phyloP scores from a whole-genome alignment of 2,797 vertebrate genomes.

The Rhynchotus rufescens region DNA sequence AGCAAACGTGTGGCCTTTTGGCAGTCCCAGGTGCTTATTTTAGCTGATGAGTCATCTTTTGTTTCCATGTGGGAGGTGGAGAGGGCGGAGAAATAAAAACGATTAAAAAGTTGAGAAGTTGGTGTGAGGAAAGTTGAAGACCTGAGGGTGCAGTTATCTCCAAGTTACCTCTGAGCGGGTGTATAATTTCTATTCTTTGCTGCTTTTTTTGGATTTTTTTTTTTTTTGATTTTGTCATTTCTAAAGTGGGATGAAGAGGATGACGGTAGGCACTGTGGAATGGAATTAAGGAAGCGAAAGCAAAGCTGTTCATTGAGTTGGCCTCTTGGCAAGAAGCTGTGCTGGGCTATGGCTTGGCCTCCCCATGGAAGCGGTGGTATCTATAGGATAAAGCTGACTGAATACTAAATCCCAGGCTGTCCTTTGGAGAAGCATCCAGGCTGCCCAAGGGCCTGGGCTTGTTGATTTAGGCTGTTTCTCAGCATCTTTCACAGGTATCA shows the following conservation, averaged over 20 bases:
- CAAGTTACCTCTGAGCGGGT: background rate
- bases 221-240: background rate
- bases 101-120: slow-evolving; percentile 5
- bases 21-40: slow-evolving; percentile 26
- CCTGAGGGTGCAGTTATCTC: background rate
- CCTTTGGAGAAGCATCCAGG: background rate
- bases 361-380: background rate
- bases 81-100: slow-evolving; percentile 12
- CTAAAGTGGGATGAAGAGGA: background rate
- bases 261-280: background rate
- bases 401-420: background rate
- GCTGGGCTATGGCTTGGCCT: background rate
- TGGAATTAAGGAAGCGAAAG: background rate
- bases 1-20: background rate
- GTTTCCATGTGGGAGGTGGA: slow-evolving; percentile 42
- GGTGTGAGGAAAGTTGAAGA: background rate
- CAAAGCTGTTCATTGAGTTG: rapidly evolving
- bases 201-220: background rate
- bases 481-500: background rate
- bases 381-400: background rate
- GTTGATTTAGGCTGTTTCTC: background rate
- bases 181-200: background rate
- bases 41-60: slow-evolving; percentile 43
- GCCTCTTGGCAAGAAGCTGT: background rate
- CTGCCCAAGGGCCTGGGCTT: background rate